Evolutionary conservation across 2,888 invertebrate species (phyloP).

Genomic region (Podabrus alpinus): DNA sequence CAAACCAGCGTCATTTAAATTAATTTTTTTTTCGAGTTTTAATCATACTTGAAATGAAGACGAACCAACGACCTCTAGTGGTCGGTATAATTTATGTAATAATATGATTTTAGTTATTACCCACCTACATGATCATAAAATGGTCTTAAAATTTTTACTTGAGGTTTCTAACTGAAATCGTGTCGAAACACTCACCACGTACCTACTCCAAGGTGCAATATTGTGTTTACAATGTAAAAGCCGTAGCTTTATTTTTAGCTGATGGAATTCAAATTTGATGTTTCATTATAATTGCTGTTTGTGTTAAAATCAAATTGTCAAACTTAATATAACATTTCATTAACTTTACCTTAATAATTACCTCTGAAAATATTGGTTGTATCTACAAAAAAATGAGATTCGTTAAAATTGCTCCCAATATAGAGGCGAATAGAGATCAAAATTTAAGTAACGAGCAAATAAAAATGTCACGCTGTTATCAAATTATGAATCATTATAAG

Average conservation of each 20-base stretch:
- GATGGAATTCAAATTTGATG: not conserved
- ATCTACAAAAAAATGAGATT: not conserved
- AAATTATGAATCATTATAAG: conserved; percentile 33
- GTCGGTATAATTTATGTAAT: not conserved
- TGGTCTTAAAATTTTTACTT: not conserved
- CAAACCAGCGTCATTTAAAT: not conserved
- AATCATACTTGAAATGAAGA: not conserved
- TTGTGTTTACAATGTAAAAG: not conserved
- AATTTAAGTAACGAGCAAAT: conserved; percentile 23
- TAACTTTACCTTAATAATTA: not conserved
- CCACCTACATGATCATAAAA: not conserved
- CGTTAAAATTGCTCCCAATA: conserved; percentile 6
- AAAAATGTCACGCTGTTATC: conserved; percentile 32
- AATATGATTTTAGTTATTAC: not conserved
- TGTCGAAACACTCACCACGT: not conserved
- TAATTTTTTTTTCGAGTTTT: not conserved
- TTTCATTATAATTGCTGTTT: not conserved
- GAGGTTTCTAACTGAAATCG: not conserved
- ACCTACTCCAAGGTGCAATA: not conserved
- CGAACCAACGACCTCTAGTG: not conserved
- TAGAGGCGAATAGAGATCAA: conserved; percentile 19
- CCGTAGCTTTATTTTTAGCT: not conserved
- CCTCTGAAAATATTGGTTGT: not conserved
- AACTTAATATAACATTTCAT: not conserved
- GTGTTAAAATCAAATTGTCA: not conserved